Conservation (phyloP, 2,888 invertebrate species). For the Hyposoter dolosus region DNA sequence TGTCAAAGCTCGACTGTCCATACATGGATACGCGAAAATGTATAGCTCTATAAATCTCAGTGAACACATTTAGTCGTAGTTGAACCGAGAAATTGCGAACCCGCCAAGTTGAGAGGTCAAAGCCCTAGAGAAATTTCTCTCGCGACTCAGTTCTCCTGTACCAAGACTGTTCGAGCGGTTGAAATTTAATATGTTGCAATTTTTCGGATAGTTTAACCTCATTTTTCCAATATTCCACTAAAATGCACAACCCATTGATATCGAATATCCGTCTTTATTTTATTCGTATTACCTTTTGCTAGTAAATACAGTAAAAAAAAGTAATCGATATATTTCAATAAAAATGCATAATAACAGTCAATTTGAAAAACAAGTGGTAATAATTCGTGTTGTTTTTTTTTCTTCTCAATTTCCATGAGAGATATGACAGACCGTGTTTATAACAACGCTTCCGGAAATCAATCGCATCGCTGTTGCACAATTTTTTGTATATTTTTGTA, state of each 20-base stretch:
- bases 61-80: slow-evolving; percentile 37
- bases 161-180: neutral
- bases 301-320: neutral
- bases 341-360: neutral
- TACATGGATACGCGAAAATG: slow-evolving; percentile 38
- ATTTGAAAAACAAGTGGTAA: neutral
- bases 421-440: neutral
- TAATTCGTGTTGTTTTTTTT: neutral
- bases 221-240: neutral
- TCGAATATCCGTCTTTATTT: neutral
- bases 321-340: neutral
- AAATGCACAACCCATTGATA: neutral
- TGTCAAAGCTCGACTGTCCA: slow-evolving; percentile 77
- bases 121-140: slow-evolving; percentile 42
- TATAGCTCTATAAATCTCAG: slow-evolving; percentile 51
- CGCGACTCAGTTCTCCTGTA: slow-evolving; percentile 3
- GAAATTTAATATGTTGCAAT: neutral
- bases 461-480: neutral
- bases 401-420: no score
- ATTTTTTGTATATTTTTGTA: neutral
- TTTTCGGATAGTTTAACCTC: neutral
- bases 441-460: neutral
- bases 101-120: slow-evolving; percentile 54
- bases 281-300: neutral
- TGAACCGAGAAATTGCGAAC: slow-evolving; percentile 47